A percentile compares a stretch with the other conserved stretches of the same genome.
Evolutionary conservation across 2,888 invertebrate genomes (phyloP).

Genomic region (Drosophila nr. perissopoda): DNA sequence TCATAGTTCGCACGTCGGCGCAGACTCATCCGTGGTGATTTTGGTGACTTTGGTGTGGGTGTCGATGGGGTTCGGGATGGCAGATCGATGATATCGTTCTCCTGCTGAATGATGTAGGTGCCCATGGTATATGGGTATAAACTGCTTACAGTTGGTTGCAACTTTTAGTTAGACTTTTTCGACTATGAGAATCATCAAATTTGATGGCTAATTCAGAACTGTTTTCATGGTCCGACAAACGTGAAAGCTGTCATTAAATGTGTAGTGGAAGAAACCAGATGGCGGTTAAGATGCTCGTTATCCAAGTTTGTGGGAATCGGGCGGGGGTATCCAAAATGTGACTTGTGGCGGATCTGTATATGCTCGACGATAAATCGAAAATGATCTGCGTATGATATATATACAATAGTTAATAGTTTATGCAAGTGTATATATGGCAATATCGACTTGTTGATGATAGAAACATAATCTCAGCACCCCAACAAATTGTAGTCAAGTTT

Average conservation of each 20-base stretch:
- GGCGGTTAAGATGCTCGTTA: not conserved
- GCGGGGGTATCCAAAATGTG: not conserved
- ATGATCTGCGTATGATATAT: too few species aligned
- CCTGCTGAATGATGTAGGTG: slow-evolving; percentile 86
- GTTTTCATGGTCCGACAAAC: not conserved
- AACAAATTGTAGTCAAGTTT: not conserved
- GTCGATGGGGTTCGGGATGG: not conserved
- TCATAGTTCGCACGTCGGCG: slow-evolving; percentile 41
- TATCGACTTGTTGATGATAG: too few species aligned
- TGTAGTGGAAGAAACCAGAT: not conserved
- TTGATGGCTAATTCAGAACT: not conserved
- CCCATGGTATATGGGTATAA: slow-evolving; percentile 88
- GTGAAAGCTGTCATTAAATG: not conserved
- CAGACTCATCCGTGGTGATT: slow-evolving; percentile 12
- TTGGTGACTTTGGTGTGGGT: not conserved
- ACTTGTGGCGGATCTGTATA: not conserved
- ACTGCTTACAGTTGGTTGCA: not conserved
- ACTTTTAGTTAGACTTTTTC: not conserved
- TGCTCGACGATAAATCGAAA: too few species aligned
- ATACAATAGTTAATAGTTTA: not conserved
- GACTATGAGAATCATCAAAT: not conserved
- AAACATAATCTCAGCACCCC: not conserved
- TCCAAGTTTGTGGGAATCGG: not conserved
- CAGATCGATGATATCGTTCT: slow-evolving; percentile 11
- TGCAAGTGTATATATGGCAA: too few species aligned